Evolutionary conservation across 2,888 invertebrate genomes (phyloP).

Genomic region (Amphipyra berbera): DNA sequence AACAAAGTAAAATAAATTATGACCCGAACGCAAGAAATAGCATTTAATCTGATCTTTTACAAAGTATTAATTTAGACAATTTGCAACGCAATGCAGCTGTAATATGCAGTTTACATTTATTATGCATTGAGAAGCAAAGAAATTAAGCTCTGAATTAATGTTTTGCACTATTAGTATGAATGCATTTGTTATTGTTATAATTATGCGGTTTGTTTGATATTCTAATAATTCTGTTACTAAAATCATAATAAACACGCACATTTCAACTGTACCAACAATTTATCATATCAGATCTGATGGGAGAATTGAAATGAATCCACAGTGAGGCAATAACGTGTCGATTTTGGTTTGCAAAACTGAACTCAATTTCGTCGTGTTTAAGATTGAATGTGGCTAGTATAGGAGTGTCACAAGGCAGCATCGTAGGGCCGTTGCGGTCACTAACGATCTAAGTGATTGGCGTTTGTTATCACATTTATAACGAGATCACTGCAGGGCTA

Average conservation of each 20-base stretch:
- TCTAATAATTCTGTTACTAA: constrained; percentile 1
- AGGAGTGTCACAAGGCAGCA: constrained; percentile 28
- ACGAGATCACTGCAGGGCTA: constrained; percentile 48
- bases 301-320: constrained; percentile 35
- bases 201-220: not conserved
- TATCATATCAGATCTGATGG: constrained; percentile 39
- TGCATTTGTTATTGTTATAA: too few relatives aligned
- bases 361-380: not conserved
- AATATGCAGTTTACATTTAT: too few relatives aligned
- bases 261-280: constrained; percentile 27
- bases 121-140: too few relatives aligned
- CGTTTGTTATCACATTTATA: constrained; percentile 61
- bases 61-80: too few relatives aligned
- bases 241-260: constrained; percentile 6
- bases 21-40: too few relatives aligned
- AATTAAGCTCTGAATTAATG: too few relatives aligned
- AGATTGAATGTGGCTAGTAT: constrained; percentile 9
- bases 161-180: too few relatives aligned
- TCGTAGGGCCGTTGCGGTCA: constrained; percentile 39
- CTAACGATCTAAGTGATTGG: constrained; percentile 65
- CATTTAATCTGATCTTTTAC: too few relatives aligned
- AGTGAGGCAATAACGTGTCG: constrained; percentile 22
- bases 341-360: constrained; percentile 9
- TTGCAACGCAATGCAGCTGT: too few relatives aligned
- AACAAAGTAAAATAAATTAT: too few relatives aligned